Base-by-base conservation (phyloP, 30 jellyfish, hydroid and myxozoan species). In the Cassiopea xamachana region DNA sequence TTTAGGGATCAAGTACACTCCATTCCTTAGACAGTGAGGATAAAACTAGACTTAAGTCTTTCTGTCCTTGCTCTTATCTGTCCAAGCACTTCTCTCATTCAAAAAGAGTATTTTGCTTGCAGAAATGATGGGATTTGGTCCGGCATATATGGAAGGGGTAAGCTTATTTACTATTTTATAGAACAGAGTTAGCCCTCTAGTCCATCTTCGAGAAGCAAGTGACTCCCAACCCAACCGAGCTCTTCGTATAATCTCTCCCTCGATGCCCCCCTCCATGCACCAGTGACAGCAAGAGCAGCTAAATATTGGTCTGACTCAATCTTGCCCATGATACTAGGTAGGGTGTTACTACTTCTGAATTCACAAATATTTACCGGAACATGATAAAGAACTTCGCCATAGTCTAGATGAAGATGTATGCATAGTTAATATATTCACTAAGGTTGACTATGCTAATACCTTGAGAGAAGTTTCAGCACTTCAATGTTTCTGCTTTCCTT, bases 391-490 rank as follows among this genome's bases (percentile, higher is more conserved):
- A 27, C 39, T 27, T 27, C 39, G 39, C 39, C 39, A 27, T 27
- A 27, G 83, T 70, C 50, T 27, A 27, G 39, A 27, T 27, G 39
- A 27, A 27, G 84, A 17, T 50, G 77, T 47, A 68, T 73, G 68
- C 68, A 83, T 43, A 83, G 91, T 59, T 83, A 62, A 69, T 83
- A 83, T 68, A 69, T 7, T 69, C 68, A 62, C 51, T 43, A 64
- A 64, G 91, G 67, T 44, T 83, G 91, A 72, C 88, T 86, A 55
- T 88, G 93, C 78, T 73, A 60, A 86, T 60, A 89, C 9, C 44
- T 79, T 62, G 93, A 86, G 85, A 59, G 93, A 86, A 73, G 47
- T 86, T 76, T 74, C 83, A 86, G 85, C 89, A 86, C n/a, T 59
- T 89, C 82, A 73, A 86, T 75, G 45, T 84, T 72, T 19, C 51